These are phyloP conservation scores for Odobenus rosmarus DNA, from an alignment of 2,113 vertebrate species.

Conservation along the genomic window DNA sequence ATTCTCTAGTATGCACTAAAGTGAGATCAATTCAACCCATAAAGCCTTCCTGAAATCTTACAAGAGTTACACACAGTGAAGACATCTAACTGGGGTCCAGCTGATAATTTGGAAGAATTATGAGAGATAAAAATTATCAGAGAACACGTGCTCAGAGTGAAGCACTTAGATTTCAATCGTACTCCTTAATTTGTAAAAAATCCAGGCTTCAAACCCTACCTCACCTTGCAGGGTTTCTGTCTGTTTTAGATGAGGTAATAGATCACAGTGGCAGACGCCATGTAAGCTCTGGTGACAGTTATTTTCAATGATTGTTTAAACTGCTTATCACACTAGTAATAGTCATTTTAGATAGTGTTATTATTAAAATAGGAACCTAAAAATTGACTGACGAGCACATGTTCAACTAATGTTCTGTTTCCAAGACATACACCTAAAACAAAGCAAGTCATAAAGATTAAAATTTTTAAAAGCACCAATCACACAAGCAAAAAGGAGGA, in stretches of 20 bases:
- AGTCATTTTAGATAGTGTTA: neutral
- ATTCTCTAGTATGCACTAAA: neutral
- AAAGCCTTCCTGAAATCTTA: neutral
- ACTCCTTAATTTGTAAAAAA: neutral
- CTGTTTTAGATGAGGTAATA: neutral
- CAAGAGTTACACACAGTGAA: neutral
- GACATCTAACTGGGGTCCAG: neutral
- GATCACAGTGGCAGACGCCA: no score
- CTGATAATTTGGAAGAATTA: neutral
- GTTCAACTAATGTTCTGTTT: neutral
- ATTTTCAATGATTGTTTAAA: no score
- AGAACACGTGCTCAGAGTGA: neutral
- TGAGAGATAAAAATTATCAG: no score
- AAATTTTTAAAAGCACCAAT: neutral
- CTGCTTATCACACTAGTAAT: neutral
- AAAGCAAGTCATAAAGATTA: neutral
- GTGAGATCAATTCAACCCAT: neutral
- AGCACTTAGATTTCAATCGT: neutral
- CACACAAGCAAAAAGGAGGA: neutral
- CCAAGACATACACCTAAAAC: neutral
- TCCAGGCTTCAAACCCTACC: neutral
- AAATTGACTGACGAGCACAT: neutral
- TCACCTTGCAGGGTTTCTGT: accelerated
- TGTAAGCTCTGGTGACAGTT: neutral
- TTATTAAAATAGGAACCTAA: neutral